phyloP scores from a whole-genome alignment of 2,888 invertebrate genomes.

The Deroplatys truncata region DNA sequence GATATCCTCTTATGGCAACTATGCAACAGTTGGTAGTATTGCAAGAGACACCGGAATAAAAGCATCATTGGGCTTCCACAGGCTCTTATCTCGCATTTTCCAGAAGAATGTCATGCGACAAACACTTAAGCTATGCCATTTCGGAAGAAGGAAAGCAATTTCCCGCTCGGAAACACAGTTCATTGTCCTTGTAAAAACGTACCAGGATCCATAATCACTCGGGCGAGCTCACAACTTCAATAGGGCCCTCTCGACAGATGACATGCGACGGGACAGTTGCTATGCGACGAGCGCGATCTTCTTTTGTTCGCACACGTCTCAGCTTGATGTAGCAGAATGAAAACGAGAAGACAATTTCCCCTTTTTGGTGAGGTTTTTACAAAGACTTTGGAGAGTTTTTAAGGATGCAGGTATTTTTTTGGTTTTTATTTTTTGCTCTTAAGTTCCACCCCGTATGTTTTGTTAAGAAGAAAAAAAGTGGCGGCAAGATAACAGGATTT shows the following conservation, averaged over 20 bases:
- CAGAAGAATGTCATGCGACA: background rate
- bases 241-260: background rate
- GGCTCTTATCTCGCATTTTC: background rate
- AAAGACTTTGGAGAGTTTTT: background rate
- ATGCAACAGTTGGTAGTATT: background rate
- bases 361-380: no score
- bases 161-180: background rate
- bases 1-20: background rate
- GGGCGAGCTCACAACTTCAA: background rate
- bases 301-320: background rate
- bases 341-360: background rate
- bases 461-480: background rate
- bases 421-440: background rate
- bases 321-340: background rate
- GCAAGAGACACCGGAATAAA: background rate
- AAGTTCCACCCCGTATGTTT: background rate
- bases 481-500: background rate
- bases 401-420: background rate
- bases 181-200: background rate
- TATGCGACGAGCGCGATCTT: background rate
- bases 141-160: background rate
- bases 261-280: slow-evolving; percentile 7
- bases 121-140: background rate
- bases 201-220: background rate
- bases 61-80: background rate